Evolutionary conservation across 1,140 invertebrate species (phyloP).

Genomic region (Augochlora pura): DNA sequence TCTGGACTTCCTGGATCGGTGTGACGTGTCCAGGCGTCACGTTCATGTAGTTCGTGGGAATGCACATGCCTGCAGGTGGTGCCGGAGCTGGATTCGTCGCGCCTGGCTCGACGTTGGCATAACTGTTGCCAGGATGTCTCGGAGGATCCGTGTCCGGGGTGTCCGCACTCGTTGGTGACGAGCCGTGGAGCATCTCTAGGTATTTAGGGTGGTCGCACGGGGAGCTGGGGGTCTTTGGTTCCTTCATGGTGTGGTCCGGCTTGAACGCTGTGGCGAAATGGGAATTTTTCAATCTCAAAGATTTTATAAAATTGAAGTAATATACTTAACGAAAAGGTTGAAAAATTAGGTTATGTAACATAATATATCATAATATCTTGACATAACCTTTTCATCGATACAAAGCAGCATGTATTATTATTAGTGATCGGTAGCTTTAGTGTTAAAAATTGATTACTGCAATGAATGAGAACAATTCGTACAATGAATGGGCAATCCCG

Average conservation of each 20-base stretch:
- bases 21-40: conserved; percentile 23
- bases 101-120: conserved; percentile 61
- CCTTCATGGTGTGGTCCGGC: conserved; percentile 63
- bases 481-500: conserved; percentile 79
- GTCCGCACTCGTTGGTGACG: background rate
- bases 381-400: no score
- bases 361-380: no score
- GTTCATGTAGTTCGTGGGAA: conserved; percentile 72
- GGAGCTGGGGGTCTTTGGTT: conserved; percentile 70
- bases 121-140: conserved; percentile 44
- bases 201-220: conserved; percentile 61
- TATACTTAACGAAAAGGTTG: no score
- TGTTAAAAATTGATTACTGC: no score
- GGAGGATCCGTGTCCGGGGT: background rate
- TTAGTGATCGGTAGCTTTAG: no score
- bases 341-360: no score
- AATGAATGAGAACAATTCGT: conserved; percentile 28
- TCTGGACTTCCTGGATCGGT: conserved; percentile 19
- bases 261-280: conserved; percentile 66
- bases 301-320: no score
- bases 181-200: conserved; percentile 37
- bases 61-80: conserved; percentile 71
- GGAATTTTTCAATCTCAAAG: background rate
- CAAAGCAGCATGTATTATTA: no score
- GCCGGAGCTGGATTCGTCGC: conserved; percentile 42